Evolutionary conservation across 2,113 vertebrate genomes (phyloP), one percentile per base, ranked within the genome.

Genomic region (Prolemur simus): DNA sequence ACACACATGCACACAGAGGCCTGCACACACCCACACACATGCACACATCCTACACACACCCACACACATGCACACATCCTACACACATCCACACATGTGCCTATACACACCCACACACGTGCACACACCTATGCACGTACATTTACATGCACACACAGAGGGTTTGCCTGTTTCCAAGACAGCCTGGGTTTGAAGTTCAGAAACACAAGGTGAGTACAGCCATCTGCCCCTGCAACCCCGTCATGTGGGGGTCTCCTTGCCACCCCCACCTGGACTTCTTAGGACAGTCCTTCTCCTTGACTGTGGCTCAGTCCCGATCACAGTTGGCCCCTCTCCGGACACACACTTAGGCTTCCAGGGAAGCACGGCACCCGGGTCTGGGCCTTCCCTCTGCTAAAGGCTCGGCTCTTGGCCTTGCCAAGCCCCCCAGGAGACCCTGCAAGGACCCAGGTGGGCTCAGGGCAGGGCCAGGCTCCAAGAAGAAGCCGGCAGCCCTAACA

Each of bases 221-320:
- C 13, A 4, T 1, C 27, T 34, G 32, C 21, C 6, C 60, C 42
- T 10, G 3, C 10, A 29, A 37, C 15, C 23, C 82, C 32, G 42
- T 20, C 89, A 14, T 3, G 2, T 2, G 21, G 0, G 21, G 3
- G 0, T n/a, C 80, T 60, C 63, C 52, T 21, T 7, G 13, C 89
- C 89, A 37, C 96, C 91, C 5, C 64, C 71, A 78, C 94, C 92
- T 39, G 94, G 97, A 87, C 89, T 87, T 89, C 93, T 94, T 49
- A 5, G 85, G 82, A 21, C 63, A n/a, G 32, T 3, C 6, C 14
- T n/a, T 37, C 27, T 25, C 32, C 0, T 4, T 32, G 71, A 29
- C 80, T 47, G 27, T 2, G 17, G 60, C 52, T 3, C 63, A 69
- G 85, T 39, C 25, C 84, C n/a, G 5, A 58, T 56, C 27, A 23